Base-by-base conservation (phyloP, 1,140 invertebrate species). In the Dendroctonus valens region DNA sequence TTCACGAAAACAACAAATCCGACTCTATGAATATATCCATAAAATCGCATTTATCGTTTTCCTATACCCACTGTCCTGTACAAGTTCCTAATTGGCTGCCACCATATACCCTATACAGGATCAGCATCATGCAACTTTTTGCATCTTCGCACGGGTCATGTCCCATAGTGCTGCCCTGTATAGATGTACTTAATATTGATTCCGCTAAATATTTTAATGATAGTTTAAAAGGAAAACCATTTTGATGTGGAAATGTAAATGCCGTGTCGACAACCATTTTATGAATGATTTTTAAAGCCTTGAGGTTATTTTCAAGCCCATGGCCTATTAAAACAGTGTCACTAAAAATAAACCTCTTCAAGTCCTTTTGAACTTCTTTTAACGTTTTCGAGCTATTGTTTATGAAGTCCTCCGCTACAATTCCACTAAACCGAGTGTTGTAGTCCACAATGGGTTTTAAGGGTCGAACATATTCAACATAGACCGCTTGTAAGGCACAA, bases 251-350 rank as follows among this genome's bases (percentile, higher is more conserved):
- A 76, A 93, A 97, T 7, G 90, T 77, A 15, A 92, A 81, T 5
- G 91, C 87, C 0, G 94, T 98, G 75, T 99, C 96, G 37, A 99
- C 86, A 7, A 97, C 87, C 2, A 82, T 89, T 4, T 81, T 79
- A 73, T 99, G 97, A 0, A 97, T 82, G 4, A 98, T 74, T 73
- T 89, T 91, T 11, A 99, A 76, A 0, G 90, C 90, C 11, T 89
- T 82, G 6, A 99, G 81, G 82, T 99, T 97, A 77, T 94, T 97
- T 69, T 98, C 96, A 42, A 99, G 80, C 6, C 90, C 92, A 79
- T 99, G 97, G 0, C 97, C 97, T 52, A 99, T 88, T 0, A 99
- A 79, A 52, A 98, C 93, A 0, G 94, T 94, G 59, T 96, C 89
- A 3, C 86, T 85, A 49, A 85, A 83, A 58, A 98, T 87, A 54